Conservation (phyloP, 1,140 invertebrate genomes). For the Trigoniulus corallinus region DNA sequence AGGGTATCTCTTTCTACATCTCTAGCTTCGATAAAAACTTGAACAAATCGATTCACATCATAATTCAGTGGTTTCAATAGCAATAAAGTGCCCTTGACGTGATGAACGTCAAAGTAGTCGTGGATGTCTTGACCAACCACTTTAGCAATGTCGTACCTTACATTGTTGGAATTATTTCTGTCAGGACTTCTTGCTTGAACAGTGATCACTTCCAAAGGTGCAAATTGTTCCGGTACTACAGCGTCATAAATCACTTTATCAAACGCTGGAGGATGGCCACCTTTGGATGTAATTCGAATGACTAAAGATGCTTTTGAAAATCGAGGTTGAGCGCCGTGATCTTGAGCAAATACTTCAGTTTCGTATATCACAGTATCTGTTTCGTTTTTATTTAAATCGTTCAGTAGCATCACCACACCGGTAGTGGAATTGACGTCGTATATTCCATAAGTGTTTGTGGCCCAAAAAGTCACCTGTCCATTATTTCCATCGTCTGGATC, state of each 20-base stretch:
- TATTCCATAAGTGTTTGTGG: constrained; percentile 6
- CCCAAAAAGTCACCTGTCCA: constrained; percentile 22
- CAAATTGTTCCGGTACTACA: neutral
- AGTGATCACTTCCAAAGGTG: neutral
- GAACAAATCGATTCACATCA: neutral
- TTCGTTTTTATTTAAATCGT: neutral
- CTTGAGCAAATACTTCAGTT: constrained; percentile 6
- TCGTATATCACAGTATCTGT: neutral
- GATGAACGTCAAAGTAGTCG: constrained; percentile 72
- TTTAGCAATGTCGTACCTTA: neutral
- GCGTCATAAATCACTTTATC: constrained; percentile 5
- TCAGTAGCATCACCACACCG: neutral
- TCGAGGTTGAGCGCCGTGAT: constrained; percentile 2
- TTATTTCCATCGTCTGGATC: constrained; percentile 21
- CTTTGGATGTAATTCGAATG: neutral
- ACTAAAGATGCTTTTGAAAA: neutral
- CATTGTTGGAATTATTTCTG: neutral
- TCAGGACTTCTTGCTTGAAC: neutral
- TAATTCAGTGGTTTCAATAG: constrained; percentile 69
- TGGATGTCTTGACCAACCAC: constrained; percentile 52
- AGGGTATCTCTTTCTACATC: neutral
- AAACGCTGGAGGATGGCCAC: constrained; percentile 5
- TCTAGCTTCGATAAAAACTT: constrained; percentile 1
- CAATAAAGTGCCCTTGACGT: constrained; percentile 57
- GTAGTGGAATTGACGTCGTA: neutral